Evolutionary conservation across 2,888 invertebrate genomes (phyloP), one percentile per base, ranked within the genome.

Genomic region (Drosophila neotestacea): DNA sequence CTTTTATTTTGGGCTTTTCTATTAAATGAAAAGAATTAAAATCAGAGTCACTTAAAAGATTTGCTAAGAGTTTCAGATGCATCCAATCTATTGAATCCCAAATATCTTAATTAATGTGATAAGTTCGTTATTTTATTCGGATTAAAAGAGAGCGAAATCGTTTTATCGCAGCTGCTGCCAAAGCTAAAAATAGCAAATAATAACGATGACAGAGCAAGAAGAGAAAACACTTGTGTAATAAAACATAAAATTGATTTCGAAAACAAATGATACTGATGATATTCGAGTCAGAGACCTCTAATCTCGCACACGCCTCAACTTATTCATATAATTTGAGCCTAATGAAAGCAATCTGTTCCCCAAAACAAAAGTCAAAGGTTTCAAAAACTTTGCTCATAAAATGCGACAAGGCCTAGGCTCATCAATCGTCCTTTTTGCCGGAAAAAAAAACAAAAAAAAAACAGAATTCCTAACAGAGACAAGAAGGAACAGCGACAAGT

Each of bases 271-370:
- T 32, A 39, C 50, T 61, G 44, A 32, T 36, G 74, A 67, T 46
- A 78, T 63, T 41, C 22, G 76, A 79, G 74, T 56, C 74, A 10
- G 51, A 63, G 41, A 28, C 44, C 64, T 74, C 16, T 66, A 81
- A 73, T 78, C 66, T 56, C 6, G 66, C 59, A 67, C 75, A 70
- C 34, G 52, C 42, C 28, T n/a, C 46, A 78, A 50, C 48, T 64
- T 58, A 42, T 55, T 55, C 48, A 38, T 54, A 80, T 67, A 69
- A 77, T 77, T 68, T 81, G 86, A 88, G 69, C 67, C 72, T 79
- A 73, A 87, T 87, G 85, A 81, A 81, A 67, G 80, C 79, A 87
- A 87, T 89, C 73, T 77, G 70, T 63, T 47, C 61, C 27, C 46
- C 34, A 38, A 47, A 42, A 41, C 6, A 47, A 48, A 69, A 51